Base-by-base conservation (phyloP, 2,797 vertebrate genomes). In the Fringilla coelebs region DNA sequence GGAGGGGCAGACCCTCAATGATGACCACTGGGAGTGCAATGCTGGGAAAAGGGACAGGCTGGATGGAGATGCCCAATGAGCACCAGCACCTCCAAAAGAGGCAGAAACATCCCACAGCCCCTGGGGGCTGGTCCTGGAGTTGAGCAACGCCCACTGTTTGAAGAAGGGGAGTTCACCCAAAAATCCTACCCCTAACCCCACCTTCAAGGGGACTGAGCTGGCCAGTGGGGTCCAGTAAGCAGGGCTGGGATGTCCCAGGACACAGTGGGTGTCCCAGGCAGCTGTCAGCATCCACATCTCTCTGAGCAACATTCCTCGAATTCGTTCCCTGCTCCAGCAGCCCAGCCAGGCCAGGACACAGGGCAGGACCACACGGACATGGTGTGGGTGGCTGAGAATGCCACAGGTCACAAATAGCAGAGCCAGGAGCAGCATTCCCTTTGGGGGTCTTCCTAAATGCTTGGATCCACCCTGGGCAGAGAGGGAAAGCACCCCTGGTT, bases 21-120 rank as follows among this genome's bases (percentile, higher is more conserved):
- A 0, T 6, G 12, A 2, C 1, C 70, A 48, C 34, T 9, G 3
- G 29, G 36, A 6, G 0, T 32, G 60, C 3, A 7, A 22, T 48
- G 48, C 13, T 0, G 2, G 15, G 17, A 88, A 46, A 89, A 46
- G 72, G 68, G 36, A 85, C 5, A 24, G n/a, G n/a, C 19, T 79
- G 55, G 13, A 52, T 29, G 61, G 79, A 74, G 73, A 24, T 66
- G 22, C 15, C 17, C 34, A 49, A 4, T 29, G 40, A 76, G 36
- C 31, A 73, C 25, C 32, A 40, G 25, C 20, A 55, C 19, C 24
- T 15, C 71, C 6, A 0, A 48, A 87, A 77, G 43, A 40, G 12
- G 32, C 49, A 74, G 61, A 79, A 86, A 28, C 28, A 31, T 25
- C 88, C 34, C 38, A n/a, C 32, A 40, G 68, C 29, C 32, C 41